These are phyloP conservation scores for Labrus mixtus DNA, from an alignment of 2,113 vertebrate genomes.

Conservation along the genomic window DNA sequence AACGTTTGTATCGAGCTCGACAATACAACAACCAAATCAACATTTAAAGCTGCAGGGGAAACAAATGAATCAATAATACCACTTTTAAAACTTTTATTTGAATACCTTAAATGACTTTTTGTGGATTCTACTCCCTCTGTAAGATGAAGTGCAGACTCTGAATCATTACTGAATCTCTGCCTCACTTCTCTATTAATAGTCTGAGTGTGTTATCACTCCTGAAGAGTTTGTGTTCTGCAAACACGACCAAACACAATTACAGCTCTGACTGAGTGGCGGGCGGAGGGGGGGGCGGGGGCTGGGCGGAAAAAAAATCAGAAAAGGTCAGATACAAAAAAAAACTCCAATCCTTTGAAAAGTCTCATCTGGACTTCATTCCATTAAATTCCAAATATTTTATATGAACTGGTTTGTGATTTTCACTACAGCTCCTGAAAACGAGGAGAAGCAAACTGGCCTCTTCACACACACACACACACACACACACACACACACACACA, in stretches of 20 bases:
- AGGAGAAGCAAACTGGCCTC: constrained; percentile 42
- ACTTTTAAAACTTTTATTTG: too few species aligned
- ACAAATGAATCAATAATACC: too few species aligned
- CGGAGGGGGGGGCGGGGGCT: constrained; percentile 41
- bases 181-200: too few species aligned
- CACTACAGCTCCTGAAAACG: constrained; percentile 73
- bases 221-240: constrained; percentile 27
- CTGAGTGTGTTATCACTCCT: not conserved
- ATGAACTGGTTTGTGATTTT: constrained; percentile 77
- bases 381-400: constrained; percentile 85
- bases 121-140: too few species aligned
- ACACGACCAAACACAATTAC: constrained; percentile 38
- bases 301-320: constrained; percentile 73
- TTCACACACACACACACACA: constrained; percentile 56
- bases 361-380: constrained; percentile 85
- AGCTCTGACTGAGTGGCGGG: constrained; percentile 45
- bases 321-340: constrained; percentile 76
- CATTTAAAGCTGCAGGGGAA: too few species aligned
- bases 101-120: too few species aligned
- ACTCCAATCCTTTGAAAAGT: constrained; percentile 73
- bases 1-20: too few species aligned
- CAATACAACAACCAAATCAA: too few species aligned
- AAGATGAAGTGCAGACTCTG: too few species aligned
- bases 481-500: constrained; percentile 53
- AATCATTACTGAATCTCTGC: too few species aligned